Evolutionary conservation across 1,140 invertebrate species (phyloP).

Genomic region (Laupala kohalensis): DNA sequence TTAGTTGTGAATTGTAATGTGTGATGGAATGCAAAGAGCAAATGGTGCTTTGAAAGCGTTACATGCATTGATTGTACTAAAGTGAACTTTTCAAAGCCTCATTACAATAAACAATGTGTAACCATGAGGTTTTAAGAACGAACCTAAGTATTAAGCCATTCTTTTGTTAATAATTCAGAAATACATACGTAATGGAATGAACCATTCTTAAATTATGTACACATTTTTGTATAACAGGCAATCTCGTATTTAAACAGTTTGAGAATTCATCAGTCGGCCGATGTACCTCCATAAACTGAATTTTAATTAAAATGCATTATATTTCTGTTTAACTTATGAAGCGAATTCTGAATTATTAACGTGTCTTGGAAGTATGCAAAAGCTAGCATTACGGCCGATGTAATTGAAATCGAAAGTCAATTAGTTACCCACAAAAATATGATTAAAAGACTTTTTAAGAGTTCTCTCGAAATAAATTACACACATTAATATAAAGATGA

Average conservation of each 20-base stretch:
- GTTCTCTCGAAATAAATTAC: too few species aligned
- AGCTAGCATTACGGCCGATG: background rate
- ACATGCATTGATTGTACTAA: background rate
- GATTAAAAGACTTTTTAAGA: too few species aligned
- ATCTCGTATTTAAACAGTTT: too few species aligned
- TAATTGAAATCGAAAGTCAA: background rate
- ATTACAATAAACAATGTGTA: background rate
- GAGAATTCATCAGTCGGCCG: too few species aligned
- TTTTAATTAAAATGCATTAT: too few species aligned
- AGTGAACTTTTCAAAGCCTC: background rate
- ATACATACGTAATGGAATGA: too few species aligned
- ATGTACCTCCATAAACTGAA: too few species aligned
- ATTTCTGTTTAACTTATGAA: too few species aligned
- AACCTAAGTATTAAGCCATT: background rate
- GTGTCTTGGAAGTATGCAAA: background rate
- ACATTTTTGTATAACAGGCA: too few species aligned
- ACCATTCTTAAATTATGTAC: too few species aligned
- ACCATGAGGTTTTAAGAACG: background rate
- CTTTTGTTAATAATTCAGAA: background rate
- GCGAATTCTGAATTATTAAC: background rate
- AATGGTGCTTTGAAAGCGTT: background rate
- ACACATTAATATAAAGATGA: too few species aligned
- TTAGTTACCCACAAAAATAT: too few species aligned
- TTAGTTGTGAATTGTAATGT: background rate
- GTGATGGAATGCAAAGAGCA: background rate